Base-by-base conservation (phyloP, 2,888 invertebrate species). In the Philaethria dido region DNA sequence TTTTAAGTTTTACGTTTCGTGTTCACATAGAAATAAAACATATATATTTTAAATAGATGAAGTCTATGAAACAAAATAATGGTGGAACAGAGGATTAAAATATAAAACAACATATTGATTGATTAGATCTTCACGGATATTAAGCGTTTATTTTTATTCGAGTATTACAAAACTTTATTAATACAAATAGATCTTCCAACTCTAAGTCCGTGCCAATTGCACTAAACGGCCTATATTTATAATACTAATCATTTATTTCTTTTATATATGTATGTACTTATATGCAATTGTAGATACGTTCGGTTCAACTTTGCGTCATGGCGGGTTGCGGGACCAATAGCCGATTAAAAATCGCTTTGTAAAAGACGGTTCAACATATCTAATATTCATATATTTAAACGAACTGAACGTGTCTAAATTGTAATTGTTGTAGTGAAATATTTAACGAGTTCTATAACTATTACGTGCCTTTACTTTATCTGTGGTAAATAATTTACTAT, bases 401-500 rank as follows among this genome's bases (percentile, higher is more conserved):
- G 20, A 42, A 57, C 42, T 16, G 22, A 39, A 57, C 36, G 16
- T n/a, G 57, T 57, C 22, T 25, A 22, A 16, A 25, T 25, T 14
- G 20, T 22, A 47, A n/a, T n/a, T n/a, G n/a, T n/a, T n/a, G n/a
- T n/a, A n/a, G n/a, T 29, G 29, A 29, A 29, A 29, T 29, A 29
- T 29, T 29, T 6, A 29, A 29, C 29, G 29, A 29, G 6, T 36
- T 9, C 33, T 57, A 57, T 57, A 25, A 22, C 4, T 42, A 42
- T 57, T 42, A 39, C 16, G 57, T 57, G 57, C 57, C 57, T 57
- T 57, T 57, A 42, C 22, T 22, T 57, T 57, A 42, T 42, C 25
- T 57, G n/a, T 57, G 57, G 22, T 22, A 39, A 57, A 57, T 36
- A 39, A 42, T 57, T 42, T 57, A 42, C n/a, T 42, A 22, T 42